Base-by-base conservation (phyloP, 2,113 vertebrate genomes). In the Artemisiospiza belli region DNA sequence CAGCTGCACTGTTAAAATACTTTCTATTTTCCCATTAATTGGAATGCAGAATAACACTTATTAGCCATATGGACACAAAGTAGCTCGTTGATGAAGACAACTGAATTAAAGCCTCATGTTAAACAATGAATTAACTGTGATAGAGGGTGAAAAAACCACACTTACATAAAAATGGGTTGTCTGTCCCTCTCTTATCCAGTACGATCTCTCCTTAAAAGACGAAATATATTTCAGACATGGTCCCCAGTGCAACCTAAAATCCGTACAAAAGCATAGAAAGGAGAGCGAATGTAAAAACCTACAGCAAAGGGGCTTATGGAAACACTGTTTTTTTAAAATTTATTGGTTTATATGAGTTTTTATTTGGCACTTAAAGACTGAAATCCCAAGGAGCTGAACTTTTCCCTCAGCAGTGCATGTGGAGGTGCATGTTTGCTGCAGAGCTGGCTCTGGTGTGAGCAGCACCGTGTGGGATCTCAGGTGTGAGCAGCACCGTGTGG, bases 1-100 rank as follows among this genome's bases (percentile, higher is more conserved):
- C 96, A 96, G 92, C 96, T 96, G 96, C 95, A 95, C 96, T 94
- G 92, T 94, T 96, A 96, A 97, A 97, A 94, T 96, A 92, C 95
- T 94, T 95, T 95, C 95, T 90, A 78, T 97, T 95, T 97, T 95
- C 80, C 90, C 92, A 92, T 96, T 94, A 97, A 89, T 64, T 92
- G 83, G 87, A 95, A 95, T 93, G 90, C 90, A 94, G 93, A 96
- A 94, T 95, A 92, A 95, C 88, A 94, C 85, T 96, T 97, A 95
- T 95, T 96, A 96, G 92, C 91, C 93, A 92, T 95, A 96, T 94
- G 95, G 96, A 95, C 95, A 96, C 94, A 97, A 95, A 96, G 93
- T 85, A 97, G 82, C 73, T 94, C 15, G 4, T 95, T 92, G 82
- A 95, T 94, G 93, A 93, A 95, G 93, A 94, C 90, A 94, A 96